Evolutionary conservation across 2,113 vertebrate genomes (phyloP), one percentile per base, ranked within the genome.

Genomic region (Eleginops maclovinus): DNA sequence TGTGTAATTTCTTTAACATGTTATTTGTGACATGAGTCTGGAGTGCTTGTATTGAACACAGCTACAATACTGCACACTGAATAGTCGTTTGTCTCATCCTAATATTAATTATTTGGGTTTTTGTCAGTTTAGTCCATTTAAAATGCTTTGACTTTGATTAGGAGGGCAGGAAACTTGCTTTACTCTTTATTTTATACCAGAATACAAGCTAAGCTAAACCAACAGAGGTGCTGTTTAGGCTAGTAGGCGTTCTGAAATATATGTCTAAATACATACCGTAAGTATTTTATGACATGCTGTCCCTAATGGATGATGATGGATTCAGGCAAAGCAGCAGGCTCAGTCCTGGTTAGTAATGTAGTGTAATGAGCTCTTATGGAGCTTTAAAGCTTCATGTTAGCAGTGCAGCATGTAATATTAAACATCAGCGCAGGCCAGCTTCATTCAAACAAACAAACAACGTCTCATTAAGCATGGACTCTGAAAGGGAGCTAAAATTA

Each of bases 311-410:
- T 78, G 85, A 65, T 77, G 72, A 72, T 78, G 51, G 49, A 61
- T 53, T 83, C 82, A 81, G 75, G 61, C 79, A 66, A 3, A 63
- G 79, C 71, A 56, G 72, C 77, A 61, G 78, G 46, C 62, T 86
- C 46, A 26, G 22, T 43, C 53, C 40, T 44, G 26, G 78, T 56
- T 50, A 53, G 21, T 31, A 50, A 41, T 50, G 44, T 19, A 16
- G 56, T 41, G 72, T 82, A 67, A 82, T 71, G 51, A 58, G 51
- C 75, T 73, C 44, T 67, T 59, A 72, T 53, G 69, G 63, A 79
- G 75, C 73, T 67, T 66, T 56, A 53, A 46, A 72, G 69, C 51
- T 41, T 53, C 43, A 75, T 22, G 8, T 36, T 36, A 64, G 71
- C 56, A 47, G 62, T 13, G 56, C 77, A 83, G 69, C 64, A 40